These are phyloP conservation scores for Thalpophila matura DNA, from an alignment of 2,888 invertebrate species.

Conservation along the genomic window DNA sequence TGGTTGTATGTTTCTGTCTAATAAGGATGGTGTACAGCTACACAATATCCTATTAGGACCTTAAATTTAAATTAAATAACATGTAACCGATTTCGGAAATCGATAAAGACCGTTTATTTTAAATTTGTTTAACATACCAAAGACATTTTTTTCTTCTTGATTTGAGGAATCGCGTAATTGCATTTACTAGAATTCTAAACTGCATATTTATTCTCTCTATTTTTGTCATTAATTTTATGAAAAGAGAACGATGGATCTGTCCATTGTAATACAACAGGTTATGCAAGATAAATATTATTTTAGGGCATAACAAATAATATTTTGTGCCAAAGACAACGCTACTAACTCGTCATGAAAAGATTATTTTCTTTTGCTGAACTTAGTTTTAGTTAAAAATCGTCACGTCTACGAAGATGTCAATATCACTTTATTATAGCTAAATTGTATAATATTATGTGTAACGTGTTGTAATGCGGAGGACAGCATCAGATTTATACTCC, in stretches of 20 bases:
- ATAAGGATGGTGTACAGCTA: neutral
- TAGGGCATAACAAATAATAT: conserved; percentile 22
- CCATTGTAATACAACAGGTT: conserved; percentile 3
- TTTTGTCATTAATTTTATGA: conserved; percentile 11
- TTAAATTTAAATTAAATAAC: neutral
- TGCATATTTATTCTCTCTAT: neutral
- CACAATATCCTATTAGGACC: neutral
- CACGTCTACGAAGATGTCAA: neutral
- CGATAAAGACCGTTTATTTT: conserved; percentile 1
- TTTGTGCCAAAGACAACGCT: conserved; percentile 35
- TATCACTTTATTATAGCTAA: neutral
- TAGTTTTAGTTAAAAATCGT: neutral
- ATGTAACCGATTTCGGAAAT: conserved; percentile 14
- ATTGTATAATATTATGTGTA: neutral
- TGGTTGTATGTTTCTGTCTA: conserved; percentile 35
- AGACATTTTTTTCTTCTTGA: neutral
- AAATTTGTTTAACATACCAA: neutral
- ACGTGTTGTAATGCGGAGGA: conserved; percentile 15
- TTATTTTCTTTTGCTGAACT: neutral
- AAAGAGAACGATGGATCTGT: conserved; percentile 23
- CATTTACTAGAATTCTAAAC: neutral
- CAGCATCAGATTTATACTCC: conserved; percentile 36
- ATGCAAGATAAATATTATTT: neutral
- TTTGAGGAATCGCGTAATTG: neutral
- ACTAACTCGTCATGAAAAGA: neutral